Evolutionary conservation across 1,140 invertebrate species (phyloP), one percentile per base, ranked within the genome.

Genomic region (Lordiphosa mommai): DNA sequence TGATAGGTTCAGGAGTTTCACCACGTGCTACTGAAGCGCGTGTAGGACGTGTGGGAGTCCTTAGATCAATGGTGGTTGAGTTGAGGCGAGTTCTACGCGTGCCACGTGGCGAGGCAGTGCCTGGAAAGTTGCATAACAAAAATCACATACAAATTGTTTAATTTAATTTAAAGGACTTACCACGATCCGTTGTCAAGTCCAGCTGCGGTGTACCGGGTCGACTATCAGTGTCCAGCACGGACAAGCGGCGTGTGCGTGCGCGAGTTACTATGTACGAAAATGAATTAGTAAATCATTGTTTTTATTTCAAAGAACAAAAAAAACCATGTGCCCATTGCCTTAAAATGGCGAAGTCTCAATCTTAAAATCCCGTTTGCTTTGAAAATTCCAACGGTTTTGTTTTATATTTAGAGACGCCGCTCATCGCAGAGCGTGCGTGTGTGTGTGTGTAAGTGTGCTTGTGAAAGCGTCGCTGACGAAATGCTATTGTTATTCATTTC

Each of bases 131-230:
- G 10, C 3, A 20, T 47, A 12, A 7, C 5, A 2, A 7, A 20
- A 5, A 8, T 16, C 6, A 8, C 3, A 33, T 14, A 6, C 16
- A 12, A 9, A 4, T 32, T 30, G 37, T 3, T 20, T 23, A 20
- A 9, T n/a, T 34, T 7, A 36, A 10, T 23, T n/a, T 4, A 1
- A 37, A 14, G 10, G 20, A 63, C 67, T 61, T 46, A 87, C 85
- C 65, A 4, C 61, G 47, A 10, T 80, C 84, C 1, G 59, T 9
- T 2, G 58, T 48, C 5, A 43, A 4, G n/a, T 79, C 61, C 4
- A 87, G 16, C 17, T 58, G 48, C 0, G 86, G 86, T 1, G 86
- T 87, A 14, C 34, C 34, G 1, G 85, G 74, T n/a, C 86, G 65
- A 33, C 50, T 76, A 12, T 82, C 77, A 4, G 60, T 41, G 4